phyloP scores from a whole-genome alignment of 1,140 invertebrate genomes.

The Drosophila saltans region DNA sequence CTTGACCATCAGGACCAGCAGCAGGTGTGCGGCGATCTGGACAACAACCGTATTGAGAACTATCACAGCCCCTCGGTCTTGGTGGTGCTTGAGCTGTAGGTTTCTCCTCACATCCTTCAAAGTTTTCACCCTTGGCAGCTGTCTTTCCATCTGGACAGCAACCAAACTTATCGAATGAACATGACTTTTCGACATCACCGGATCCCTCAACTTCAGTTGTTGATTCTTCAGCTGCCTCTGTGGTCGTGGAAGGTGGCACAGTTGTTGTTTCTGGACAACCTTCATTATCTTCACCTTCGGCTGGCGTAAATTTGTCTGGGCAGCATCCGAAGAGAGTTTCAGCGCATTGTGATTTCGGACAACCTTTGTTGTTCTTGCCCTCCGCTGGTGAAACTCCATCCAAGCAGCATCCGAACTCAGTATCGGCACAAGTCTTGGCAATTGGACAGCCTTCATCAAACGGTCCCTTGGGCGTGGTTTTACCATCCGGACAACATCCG shows the following conservation, averaged over 20 bases:
- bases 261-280: conserved; percentile 90
- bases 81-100: neutral
- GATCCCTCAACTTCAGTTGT: conserved; percentile 71
- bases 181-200: conserved; percentile 83
- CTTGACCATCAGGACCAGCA: conserved; percentile 87
- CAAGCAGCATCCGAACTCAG: conserved; percentile 93
- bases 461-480: conserved; percentile 91
- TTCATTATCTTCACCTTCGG: conserved; percentile 92
- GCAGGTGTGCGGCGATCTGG: conserved; percentile 89
- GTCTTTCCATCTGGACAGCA: conserved; percentile 93
- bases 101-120: conserved; percentile 88
- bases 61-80: conserved; percentile 84
- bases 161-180: conserved; percentile 90
- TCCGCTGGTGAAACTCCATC: conserved; percentile 93
- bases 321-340: conserved; percentile 94
- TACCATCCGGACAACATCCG: conserved; percentile 95
- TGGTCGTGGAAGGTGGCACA: conserved; percentile 75
- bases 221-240: conserved; percentile 67
- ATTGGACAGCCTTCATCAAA: conserved; percentile 92
- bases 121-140: conserved; percentile 91
- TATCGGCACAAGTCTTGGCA: conserved; percentile 90
- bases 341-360: conserved; percentile 89
- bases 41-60: conserved; percentile 90
- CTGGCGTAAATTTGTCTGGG: conserved; percentile 90
- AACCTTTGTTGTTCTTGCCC: conserved; percentile 89